These are phyloP conservation scores for Bufotes viridis DNA, from an alignment of 2,797 vertebrate species.

Conservation along the genomic window DNA sequence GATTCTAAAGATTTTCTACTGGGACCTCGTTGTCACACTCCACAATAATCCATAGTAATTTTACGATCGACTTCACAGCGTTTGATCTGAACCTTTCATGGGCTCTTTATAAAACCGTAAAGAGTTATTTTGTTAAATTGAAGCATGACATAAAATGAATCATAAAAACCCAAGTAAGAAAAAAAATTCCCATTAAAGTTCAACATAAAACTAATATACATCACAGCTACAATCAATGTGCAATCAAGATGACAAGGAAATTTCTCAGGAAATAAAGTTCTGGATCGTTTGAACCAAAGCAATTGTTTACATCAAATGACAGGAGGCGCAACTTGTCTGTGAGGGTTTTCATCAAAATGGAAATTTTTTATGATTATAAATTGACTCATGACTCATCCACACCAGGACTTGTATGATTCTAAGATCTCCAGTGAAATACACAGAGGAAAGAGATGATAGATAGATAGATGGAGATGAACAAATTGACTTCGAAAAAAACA, in stretches of 20 bases:
- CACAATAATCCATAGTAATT: neutral
- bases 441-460: neutral
- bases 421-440: neutral
- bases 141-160: slow-evolving; percentile 1
- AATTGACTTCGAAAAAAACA: neutral
- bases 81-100: neutral
- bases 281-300: slow-evolving; percentile 11
- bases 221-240: slow-evolving; percentile 21
- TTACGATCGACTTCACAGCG: neutral
- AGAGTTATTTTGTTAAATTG: neutral
- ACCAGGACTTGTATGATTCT: neutral
- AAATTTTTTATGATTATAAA: slow-evolving; percentile 14
- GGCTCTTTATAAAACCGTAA: neutral
- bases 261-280: slow-evolving; percentile 9
- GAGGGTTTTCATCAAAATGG: slow-evolving; percentile 19
- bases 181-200: slow-evolving; percentile 9
- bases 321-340: neutral
- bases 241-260: neutral
- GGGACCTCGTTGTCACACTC: neutral
- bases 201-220: slow-evolving; percentile 12
- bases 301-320: slow-evolving; percentile 8
- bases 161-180: slow-evolving; percentile 37
- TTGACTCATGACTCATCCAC: neutral
- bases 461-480: no score
- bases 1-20: neutral